Evolutionary conservation across 64 coral and sea anemone species (phyloP).

Genomic region (Hydrozoanthus tunicans): DNA sequence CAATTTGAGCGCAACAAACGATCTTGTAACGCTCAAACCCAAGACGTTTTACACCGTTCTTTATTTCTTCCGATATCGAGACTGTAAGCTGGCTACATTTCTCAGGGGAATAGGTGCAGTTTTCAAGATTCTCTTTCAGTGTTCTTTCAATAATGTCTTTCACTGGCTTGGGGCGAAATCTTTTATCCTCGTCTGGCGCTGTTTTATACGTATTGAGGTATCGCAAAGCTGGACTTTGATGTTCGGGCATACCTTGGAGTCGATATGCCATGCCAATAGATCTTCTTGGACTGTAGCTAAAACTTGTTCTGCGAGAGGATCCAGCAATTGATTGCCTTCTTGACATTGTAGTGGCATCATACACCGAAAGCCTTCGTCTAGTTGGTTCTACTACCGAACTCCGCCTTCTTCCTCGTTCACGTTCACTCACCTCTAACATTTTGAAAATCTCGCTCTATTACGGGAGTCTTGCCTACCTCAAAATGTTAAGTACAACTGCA

Average conservation of each 20-base stretch:
- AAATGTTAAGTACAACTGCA: not conserved
- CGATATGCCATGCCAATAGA: conserved; percentile 19
- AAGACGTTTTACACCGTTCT: conserved; percentile 31
- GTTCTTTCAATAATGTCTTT: conserved; percentile 41
- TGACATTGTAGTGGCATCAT: not conserved
- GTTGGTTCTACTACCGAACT: conserved; percentile 2
- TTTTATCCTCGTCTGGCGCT: conserved; percentile 41
- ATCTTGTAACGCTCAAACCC: conserved; percentile 51
- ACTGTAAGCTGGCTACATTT: not conserved
- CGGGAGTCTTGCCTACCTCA: not conserved
- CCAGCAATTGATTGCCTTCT: conserved; percentile 23
- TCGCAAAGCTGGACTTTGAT: not conserved
- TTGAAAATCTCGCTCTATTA: not conserved
- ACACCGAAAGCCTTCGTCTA: conserved; percentile 2
- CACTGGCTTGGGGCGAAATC: conserved; percentile 28
- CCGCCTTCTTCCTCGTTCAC: not conserved
- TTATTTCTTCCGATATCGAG: conserved; percentile 51
- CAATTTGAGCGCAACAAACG: conserved; percentile 33
- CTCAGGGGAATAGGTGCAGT: not conserved
- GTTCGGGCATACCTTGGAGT: conserved; percentile 7
- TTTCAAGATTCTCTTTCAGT: not conserved
- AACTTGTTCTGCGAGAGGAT: conserved; percentile 27
- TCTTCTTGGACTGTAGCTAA: conserved; percentile 7
- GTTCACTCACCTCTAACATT: conserved; percentile 9
- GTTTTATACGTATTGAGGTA: conserved; percentile 46